Base-by-base conservation (phyloP, 1,140 invertebrate species). In the Drosophila truncata region DNA sequence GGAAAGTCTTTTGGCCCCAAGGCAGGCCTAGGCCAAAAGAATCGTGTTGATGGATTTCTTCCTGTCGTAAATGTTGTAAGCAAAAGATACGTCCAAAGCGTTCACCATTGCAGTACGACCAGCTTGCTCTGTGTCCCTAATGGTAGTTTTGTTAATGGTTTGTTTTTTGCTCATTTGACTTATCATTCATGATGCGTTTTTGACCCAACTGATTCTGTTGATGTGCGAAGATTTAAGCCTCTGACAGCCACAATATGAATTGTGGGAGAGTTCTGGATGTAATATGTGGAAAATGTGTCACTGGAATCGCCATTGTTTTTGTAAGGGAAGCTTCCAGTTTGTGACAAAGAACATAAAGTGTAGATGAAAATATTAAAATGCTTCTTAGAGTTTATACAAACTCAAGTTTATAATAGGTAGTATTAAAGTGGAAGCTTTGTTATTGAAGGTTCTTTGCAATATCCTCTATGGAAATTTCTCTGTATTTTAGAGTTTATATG, bases 21-120 rank as follows among this genome's bases (percentile, higher is more conserved):
- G 76, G 59, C 75, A 70, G 69, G 70, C 57, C 49, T 62, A 74
- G 78, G 60, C 62, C 71, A 60, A 59, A 80, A 84, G 81, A 84
- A 84, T 74, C 69, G 81, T 75, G 85, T 81, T 88, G 84, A 88
- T 88, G 84, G 84, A 88, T 88, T 75, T 90, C 85, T 88, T 90
- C 85, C 84, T 88, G 84, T 90, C 85, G 79, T 87, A 88, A 88
- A 83, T 83, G 64, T 78, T 75, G 64, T 75, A 50, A 57, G 57
- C 65, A 20, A 66, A 61, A 80, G 65, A 77, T 65, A 60, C 80
- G 84, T 66, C 83, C 69, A 77, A 79, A 71, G 61, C 63, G 50
- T 66, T 46, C 46, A 79, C 44, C 47, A 63, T 16, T 58, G 83
- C 62, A 72, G 49, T 76, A 50, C 70, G 70, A 29, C 27, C 27